phyloP scores from a whole-genome alignment of 35 echinoderm and acorn worm species.

The Apostichopus californicus region DNA sequence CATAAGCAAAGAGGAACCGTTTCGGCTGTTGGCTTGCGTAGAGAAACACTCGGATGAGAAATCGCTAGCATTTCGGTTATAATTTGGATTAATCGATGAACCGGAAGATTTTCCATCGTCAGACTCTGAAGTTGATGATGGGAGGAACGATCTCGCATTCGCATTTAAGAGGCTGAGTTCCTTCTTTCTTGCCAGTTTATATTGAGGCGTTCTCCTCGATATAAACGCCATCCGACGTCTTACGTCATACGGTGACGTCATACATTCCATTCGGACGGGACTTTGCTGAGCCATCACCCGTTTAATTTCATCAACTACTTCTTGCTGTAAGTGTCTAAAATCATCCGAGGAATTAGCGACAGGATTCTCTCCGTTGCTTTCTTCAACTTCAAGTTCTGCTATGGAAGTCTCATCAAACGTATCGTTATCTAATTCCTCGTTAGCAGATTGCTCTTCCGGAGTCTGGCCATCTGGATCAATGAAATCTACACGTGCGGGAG shows the following conservation, averaged over 20 bases:
- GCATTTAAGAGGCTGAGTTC: background rate
- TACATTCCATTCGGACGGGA: background rate
- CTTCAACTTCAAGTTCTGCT: background rate
- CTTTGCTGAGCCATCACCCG: background rate
- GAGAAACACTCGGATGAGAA: background rate
- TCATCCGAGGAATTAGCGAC: background rate
- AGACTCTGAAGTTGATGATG: constrained; percentile 6
- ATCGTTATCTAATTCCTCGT: background rate
- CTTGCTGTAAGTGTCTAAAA: constrained; percentile 33
- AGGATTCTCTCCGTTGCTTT: background rate
- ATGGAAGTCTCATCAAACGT: background rate
- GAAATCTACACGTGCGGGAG: background rate
- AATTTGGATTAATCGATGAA: constrained; percentile 1
- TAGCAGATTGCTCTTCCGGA: background rate
- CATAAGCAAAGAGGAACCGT: background rate
- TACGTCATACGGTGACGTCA: background rate
- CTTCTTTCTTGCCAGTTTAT: constrained; percentile 44
- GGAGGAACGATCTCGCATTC: background rate
- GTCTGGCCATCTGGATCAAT: background rate
- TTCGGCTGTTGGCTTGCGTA: background rate
- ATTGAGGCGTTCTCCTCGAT: background rate
- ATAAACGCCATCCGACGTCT: background rate
- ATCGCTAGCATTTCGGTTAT: constrained; percentile 25
- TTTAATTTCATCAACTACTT: constrained; percentile 2
- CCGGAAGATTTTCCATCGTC: background rate